Base-by-base conservation (phyloP, 2,888 invertebrate genomes). In the Thelaira solivaga region DNA sequence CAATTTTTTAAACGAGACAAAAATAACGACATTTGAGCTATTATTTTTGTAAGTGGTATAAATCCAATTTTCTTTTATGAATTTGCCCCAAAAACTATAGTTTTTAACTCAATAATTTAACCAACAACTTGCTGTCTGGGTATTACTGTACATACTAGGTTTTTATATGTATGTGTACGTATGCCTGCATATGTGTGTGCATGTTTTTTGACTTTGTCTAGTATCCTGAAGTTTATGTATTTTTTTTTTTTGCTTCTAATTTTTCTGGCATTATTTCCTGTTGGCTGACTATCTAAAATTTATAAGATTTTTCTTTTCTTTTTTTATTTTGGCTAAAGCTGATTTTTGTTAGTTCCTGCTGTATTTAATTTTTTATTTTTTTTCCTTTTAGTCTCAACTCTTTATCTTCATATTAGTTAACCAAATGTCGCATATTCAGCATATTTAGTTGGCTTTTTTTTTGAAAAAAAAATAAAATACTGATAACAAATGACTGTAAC, bases 191-290 rank as follows among this genome's bases (percentile, higher is more conserved):
- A 29, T 29, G 29, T 34, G 29, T 45, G 6, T 53, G 41, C 10
- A n/a, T n/a, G 36, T 13, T 20, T 24, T 31, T 64, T 53, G 39
- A 53, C 36, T 65, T 45, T 57, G 73, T 78, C 69, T 78, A 29
- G 26, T 68, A 68, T 74, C 69, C 74, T 69, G 49, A 18, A 65
- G 69, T n/a, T n/a, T n/a, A n/a, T n/a, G n/a, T 43, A 20, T 13
- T 39, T 6, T 39, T 47, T 61, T 59, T 64, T 67, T 55, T 55
- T 45, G 16, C 6, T 39, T 10, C 41, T 29, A 6, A 47, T 36
- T 65, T 68, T 59, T 64, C 69, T 78, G 74, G 78, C 74, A 74
- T 78, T 78, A 53, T 55, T 78, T 69, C 59, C 73, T 74, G 57
- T 78, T 78, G 74, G 73, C 74, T 73, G 64, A 47, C 4, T 75